phyloP scores from a whole-genome alignment of 1,140 invertebrate genomes.

The Globodera rostochiensis region DNA sequence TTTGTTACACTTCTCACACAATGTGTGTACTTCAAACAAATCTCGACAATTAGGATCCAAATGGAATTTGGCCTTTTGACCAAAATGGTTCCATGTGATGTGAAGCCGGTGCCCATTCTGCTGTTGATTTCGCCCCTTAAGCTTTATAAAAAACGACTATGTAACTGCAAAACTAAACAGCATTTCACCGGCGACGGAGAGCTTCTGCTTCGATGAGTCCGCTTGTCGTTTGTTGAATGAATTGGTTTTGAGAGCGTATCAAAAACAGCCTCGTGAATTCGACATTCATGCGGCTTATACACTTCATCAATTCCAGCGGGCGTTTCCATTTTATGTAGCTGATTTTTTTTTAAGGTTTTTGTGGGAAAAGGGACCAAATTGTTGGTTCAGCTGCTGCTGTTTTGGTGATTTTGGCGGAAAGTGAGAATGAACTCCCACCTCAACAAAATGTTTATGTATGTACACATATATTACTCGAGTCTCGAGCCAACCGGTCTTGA shows the following conservation, averaged over 20 bases:
- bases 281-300: background rate
- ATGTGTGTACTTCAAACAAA: background rate
- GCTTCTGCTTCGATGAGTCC: background rate
- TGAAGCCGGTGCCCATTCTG: background rate
- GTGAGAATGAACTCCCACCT: background rate
- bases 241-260: slow-evolving; percentile 3
- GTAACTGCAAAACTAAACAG: too few relatives aligned
- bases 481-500: background rate
- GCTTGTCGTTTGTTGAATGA: background rate
- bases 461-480: background rate
- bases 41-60: background rate
- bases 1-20: background rate
- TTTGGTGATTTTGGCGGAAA: background rate
- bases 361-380: background rate
- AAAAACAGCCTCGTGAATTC: slow-evolving; percentile 1
- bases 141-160: background rate
- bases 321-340: background rate
- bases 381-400: background rate
- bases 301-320: background rate
- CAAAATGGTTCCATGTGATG: slow-evolving; percentile 26
- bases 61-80: slow-evolving; percentile 15
- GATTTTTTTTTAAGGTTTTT: background rate
- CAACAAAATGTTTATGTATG: background rate
- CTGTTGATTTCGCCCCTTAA: background rate
- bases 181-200: background rate